Evolutionary conservation across 2,797 vertebrate genomes (phyloP).

Genomic region (Caiman crocodilus): DNA sequence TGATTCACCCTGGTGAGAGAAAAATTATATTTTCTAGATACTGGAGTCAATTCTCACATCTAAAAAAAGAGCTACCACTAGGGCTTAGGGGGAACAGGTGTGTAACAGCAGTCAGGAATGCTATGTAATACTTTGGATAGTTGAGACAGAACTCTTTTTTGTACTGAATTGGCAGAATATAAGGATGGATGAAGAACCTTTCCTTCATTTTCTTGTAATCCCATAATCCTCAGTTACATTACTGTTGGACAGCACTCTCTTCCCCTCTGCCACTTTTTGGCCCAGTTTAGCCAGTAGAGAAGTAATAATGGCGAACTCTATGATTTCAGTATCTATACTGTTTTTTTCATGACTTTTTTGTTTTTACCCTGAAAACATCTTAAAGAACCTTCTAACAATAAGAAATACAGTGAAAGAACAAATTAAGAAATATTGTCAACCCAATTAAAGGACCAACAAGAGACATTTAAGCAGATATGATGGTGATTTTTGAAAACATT

Average conservation of each 20-base stretch:
- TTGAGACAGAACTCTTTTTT: background rate
- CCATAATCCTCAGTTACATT: background rate
- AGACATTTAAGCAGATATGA: background rate
- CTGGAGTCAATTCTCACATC: background rate
- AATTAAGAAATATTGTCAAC: background rate
- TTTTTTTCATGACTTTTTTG: background rate
- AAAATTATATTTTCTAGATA: background rate
- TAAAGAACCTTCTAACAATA: background rate
- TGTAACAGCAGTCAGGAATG: background rate
- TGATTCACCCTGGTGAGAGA: background rate
- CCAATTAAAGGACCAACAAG: background rate
- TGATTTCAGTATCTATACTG: background rate
- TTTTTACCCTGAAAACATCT: background rate
- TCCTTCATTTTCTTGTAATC: background rate
- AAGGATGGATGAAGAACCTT: background rate
- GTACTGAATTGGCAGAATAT: background rate
- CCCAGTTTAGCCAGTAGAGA: background rate
- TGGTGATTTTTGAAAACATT: background rate
- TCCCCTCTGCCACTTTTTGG: background rate
- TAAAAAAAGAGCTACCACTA: accelerated
- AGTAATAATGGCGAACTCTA: constrained; percentile 8
- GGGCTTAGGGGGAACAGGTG: background rate
- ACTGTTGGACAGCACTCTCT: background rate
- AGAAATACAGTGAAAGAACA: background rate
- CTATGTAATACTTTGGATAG: background rate